These are phyloP conservation scores for Podabrus alpinus DNA, from an alignment of 2,888 invertebrate genomes.

Conservation along the genomic window DNA sequence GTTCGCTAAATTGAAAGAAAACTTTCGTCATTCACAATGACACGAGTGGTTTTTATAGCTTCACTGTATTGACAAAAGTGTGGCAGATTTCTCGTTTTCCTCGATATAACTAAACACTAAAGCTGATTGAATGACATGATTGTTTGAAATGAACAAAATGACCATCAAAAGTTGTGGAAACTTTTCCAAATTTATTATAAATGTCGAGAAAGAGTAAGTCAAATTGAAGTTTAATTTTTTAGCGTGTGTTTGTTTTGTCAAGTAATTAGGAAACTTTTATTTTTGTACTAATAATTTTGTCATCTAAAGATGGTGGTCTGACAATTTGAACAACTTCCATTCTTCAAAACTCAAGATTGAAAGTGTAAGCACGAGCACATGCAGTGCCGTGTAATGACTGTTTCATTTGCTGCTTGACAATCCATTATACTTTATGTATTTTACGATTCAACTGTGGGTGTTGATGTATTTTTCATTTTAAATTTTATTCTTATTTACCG, in stretches of 20 bases:
- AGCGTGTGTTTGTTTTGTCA: not conserved
- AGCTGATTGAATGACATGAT: slow-evolving; percentile 58
- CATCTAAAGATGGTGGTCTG: slow-evolving; percentile 7
- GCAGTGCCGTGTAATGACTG: slow-evolving; percentile 32
- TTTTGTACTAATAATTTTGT: slow-evolving; percentile 6
- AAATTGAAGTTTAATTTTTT: not conserved
- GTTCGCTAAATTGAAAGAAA: slow-evolving; percentile 55
- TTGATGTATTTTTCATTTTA: slow-evolving; percentile 4
- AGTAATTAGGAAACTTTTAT: slow-evolving; percentile 1
- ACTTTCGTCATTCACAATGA: slow-evolving; percentile 63
- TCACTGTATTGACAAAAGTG: slow-evolving; percentile 62
- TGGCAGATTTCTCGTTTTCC: slow-evolving; percentile 55
- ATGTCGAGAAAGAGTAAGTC: not conserved
- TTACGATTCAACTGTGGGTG: slow-evolving; percentile 22
- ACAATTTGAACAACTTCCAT: slow-evolving; percentile 8
- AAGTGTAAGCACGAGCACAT: slow-evolving; percentile 6
- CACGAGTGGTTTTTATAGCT: slow-evolving; percentile 64
- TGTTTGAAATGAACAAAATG: slow-evolving; percentile 50
- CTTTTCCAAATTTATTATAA: not conserved
- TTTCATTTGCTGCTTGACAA: slow-evolving; percentile 34
- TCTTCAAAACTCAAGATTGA: slow-evolving; percentile 8
- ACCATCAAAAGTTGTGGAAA: not conserved
- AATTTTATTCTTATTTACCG: not conserved
- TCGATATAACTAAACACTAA: slow-evolving; percentile 55
- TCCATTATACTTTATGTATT: slow-evolving; percentile 31